phyloP scores from a whole-genome alignment of 2,888 invertebrate genomes.

The Hypolimnas misippus region DNA sequence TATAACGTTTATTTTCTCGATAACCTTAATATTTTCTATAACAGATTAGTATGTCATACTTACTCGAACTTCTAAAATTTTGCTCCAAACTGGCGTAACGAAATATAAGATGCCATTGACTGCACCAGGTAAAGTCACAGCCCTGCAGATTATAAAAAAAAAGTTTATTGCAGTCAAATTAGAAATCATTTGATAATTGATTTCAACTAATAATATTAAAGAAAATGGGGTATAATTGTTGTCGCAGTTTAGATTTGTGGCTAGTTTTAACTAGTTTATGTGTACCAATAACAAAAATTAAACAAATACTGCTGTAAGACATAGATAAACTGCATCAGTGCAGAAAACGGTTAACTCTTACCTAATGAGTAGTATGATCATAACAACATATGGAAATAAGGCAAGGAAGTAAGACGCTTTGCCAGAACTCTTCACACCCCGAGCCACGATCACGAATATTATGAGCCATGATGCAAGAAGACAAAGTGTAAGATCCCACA shows the following conservation, averaged over 20 bases:
- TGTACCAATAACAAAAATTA: too few relatives aligned
- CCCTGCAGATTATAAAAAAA: constrained; percentile 59
- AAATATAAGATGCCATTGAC: constrained; percentile 88
- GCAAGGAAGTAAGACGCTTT: constrained; percentile 96
- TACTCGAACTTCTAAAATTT: constrained; percentile 88
- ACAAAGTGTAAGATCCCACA: constrained; percentile 88
- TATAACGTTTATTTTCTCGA: too few relatives aligned
- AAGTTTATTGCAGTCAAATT: too few relatives aligned
- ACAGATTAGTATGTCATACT: too few relatives aligned
- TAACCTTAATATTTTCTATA: too few relatives aligned
- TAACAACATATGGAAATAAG: constrained; percentile 91
- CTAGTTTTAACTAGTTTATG: too few relatives aligned
- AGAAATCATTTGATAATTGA: background rate
- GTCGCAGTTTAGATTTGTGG: too few relatives aligned
- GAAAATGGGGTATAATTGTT: too few relatives aligned
- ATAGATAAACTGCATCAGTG: background rate
- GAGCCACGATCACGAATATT: constrained; percentile 87
- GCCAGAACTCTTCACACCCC: constrained; percentile 90
- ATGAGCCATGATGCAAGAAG: constrained; percentile 87
- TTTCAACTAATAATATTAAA: too few relatives aligned
- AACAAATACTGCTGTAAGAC: too few relatives aligned
- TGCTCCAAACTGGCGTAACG: constrained; percentile 90
- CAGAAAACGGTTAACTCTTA: constrained; percentile 45
- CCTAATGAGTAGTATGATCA: constrained; percentile 88
- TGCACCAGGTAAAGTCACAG: constrained; percentile 87